Evolutionary conservation across 2,113 vertebrate genomes (phyloP), one percentile per base, ranked within the genome.

Genomic region (Bos javanicus): DNA sequence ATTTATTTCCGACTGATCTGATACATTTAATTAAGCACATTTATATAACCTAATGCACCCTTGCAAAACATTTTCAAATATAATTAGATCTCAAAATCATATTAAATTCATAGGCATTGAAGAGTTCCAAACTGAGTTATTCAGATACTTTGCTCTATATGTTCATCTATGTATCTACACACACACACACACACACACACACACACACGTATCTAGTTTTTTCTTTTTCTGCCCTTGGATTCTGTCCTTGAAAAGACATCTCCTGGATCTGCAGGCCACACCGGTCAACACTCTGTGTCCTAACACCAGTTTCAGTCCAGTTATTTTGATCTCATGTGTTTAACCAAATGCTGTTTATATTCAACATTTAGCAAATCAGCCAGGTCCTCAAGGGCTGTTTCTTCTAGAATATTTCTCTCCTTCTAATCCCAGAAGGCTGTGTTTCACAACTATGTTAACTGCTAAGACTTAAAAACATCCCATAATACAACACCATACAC

Each of bases 41-140:
- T 95, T 97, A 81, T 85, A 17, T 93, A 93, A 91, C 76, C 50
- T 74, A 91, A 52, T 39, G n/a, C 9, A 83, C 28, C 23, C 56
- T 94, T 95, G 26, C 6, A 95, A 97, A 95, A 50, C 5, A 91
- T 82, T 94, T 95, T 56, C 46, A 88, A 84, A 54, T 92, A 60
- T 83, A 92, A 54, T 60, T 96, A 91, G 4, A 74, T 43, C 10
- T 96, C 21, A 84, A 92, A 87, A 74, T 88, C 25, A 62, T 86
- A 81, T 90, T 84, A 91, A 71, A 81, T 62, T 80, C 10, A 85
- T 39, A 80, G 74, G 7, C 87, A 71, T 84, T 80, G 2, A 33
- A 92, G 59, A 92, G 4, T 80, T n/a, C 50, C 10, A 88, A 84
- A 78, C 30, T 89, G 39, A 90, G 25, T 92, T 86, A 80, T 89